These are phyloP conservation scores for Ecliptopera silaceata DNA, from an alignment of 2,888 invertebrate genomes.

Conservation along the genomic window DNA sequence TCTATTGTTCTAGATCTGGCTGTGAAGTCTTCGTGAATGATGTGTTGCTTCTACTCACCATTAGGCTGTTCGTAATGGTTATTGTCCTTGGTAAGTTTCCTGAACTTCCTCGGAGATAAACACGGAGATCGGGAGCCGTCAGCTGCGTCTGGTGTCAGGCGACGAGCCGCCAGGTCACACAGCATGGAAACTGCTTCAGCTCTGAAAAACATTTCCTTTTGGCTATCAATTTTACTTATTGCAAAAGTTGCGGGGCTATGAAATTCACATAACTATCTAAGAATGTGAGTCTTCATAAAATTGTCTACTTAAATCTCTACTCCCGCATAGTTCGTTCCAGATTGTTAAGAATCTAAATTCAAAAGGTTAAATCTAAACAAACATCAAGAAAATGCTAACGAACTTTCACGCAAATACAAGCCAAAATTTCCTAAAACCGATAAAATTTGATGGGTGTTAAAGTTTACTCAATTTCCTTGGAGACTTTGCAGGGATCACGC, in stretches of 20 bases:
- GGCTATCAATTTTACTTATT: no score
- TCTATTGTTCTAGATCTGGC: neutral
- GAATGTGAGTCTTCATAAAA: no score
- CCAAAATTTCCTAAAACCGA: neutral
- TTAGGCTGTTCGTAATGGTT: constrained; percentile 78
- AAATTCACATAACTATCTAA: no score
- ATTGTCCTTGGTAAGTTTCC: constrained; percentile 82
- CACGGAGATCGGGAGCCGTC: constrained; percentile 83
- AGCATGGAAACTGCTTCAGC: constrained; percentile 94
- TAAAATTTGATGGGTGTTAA: neutral
- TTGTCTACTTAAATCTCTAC: no score
- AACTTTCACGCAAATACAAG: neutral
- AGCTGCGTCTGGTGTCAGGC: constrained; percentile 85
- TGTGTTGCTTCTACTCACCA: constrained; percentile 52
- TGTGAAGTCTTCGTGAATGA: neutral
- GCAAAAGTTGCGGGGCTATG: no score
- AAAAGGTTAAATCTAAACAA: no score
- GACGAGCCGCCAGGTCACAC: constrained; percentile 90
- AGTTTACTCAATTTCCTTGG: constrained; percentile 13
- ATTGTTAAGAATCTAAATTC: no score
- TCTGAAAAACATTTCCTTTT: no score
- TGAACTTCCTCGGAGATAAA: constrained; percentile 84
- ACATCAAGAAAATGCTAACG: neutral
- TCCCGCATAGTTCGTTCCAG: no score
- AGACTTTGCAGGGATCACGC: constrained; percentile 7